Evolutionary conservation across 2,113 vertebrate genomes (phyloP), one percentile per base, ranked within the genome.

Genomic region (Lota lota): DNA sequence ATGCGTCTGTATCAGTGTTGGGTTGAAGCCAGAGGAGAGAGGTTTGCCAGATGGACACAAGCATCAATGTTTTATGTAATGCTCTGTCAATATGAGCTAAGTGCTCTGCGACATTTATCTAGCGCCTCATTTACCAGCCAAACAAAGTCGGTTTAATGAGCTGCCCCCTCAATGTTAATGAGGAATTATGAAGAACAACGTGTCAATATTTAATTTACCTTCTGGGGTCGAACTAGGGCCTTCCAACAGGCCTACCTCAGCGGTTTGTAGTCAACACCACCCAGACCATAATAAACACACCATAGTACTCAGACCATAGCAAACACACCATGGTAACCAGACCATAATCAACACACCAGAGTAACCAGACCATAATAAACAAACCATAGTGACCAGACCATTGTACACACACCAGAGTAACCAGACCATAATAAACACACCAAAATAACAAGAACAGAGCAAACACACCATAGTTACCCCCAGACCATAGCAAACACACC

Each of bases 141-240:
- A 22, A 40, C 21, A 47, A 14, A 28, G n/a, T 17, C 36, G 70
- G 54, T 40, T 21, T n/a, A 65, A 61, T 67, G 4, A 57, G n/a
- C 36, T 14, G 3, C 57, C 5, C 14, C 51, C 57, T 64, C 28
- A 53, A 15, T 62, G 36, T 28, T 72, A 60, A 72, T 33, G 24
- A 70, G 60, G 53, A 7, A 33, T 15, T 21, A 67, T 73, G 50
- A 74, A 76, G 40, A 59, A 4, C 36, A 5, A 62, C 22, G 33
- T 50, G 21, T 71, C 16, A 62, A 24, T 57, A 68, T 68, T 75
- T 15, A 62, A 66, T 76, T 65, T 47, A 51, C 28, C n/a, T 3
- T 7, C 15, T 22, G 14, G 4, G 28, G 28, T 33, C 28, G 4
- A 33, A 5, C 28, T 6, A 33, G 28, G 28, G 28, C 28, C 28